These are phyloP conservation scores for Philereme vetulata DNA, from an alignment of 2,888 invertebrate genomes.

Conservation along the genomic window DNA sequence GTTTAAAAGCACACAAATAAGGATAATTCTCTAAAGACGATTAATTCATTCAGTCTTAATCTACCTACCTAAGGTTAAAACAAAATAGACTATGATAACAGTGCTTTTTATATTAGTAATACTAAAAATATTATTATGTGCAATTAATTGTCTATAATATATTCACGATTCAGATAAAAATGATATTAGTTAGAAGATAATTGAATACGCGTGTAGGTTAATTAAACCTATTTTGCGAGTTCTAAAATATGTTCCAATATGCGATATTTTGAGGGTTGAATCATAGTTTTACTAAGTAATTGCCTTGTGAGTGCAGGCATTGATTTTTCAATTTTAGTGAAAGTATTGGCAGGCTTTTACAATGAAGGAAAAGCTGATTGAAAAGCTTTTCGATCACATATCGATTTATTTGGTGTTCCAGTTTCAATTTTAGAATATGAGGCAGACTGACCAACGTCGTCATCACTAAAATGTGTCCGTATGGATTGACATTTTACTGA, in stretches of 20 bases:
- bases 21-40: conserved; percentile 52
- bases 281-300: conserved; percentile 22
- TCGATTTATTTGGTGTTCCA: conserved; percentile 6
- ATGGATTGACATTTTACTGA: conserved; percentile 36
- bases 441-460: neutral
- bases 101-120: conserved; percentile 72
- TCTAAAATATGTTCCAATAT: neutral
- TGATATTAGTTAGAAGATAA: conserved; percentile 8
- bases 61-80: conserved; percentile 65
- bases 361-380: conserved; percentile 16
- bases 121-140: conserved; percentile 65
- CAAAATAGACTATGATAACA: conserved; percentile 65
- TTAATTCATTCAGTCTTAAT: conserved; percentile 75
- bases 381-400: conserved; percentile 15
- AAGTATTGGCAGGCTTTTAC: conserved; percentile 21
- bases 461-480: neutral
- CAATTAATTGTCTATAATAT: conserved; percentile 56
- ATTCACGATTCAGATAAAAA: conserved; percentile 59
- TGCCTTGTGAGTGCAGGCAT: conserved; percentile 15
- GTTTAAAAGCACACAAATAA: conserved; percentile 61
- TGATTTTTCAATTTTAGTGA: conserved; percentile 26
- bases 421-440: conserved; percentile 1
- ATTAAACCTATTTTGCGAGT: neutral
- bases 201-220: neutral
- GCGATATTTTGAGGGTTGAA: neutral